Evolutionary conservation across 23 tunicate genomes (phyloP), one percentile per base, ranked within the genome.

Genomic region (Ciona savignyi): DNA sequence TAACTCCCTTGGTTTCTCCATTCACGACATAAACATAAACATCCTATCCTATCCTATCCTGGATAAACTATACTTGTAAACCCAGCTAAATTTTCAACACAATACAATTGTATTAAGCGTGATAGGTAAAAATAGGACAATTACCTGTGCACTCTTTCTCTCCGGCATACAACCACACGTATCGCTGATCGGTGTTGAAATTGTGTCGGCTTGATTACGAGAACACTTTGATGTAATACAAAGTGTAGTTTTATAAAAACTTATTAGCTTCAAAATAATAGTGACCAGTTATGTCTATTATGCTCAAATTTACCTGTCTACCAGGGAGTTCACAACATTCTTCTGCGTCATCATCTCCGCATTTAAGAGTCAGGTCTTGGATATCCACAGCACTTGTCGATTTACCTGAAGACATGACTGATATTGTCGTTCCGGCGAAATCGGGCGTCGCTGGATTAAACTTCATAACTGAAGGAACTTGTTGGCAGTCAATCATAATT

Each of bases 241-340:
- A n/a, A n/a, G n/a, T n/a, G n/a, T n/a, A n/a, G n/a, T n/a, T n/a
- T n/a, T n/a, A n/a, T n/a, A n/a, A n/a, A n/a, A n/a, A n/a, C n/a
- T n/a, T n/a, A n/a, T n/a, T n/a, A n/a, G n/a, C n/a, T n/a, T n/a
- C n/a, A n/a, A n/a, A n/a, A n/a, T n/a, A n/a, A n/a, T n/a, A n/a
- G n/a, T n/a, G n/a, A n/a, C n/a, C n/a, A n/a, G n/a, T n/a, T n/a
- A n/a, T n/a, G n/a, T n/a, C n/a, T n/a, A n/a, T 65, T n/a, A 15
- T 22, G 20, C 25, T 19, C 69, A n/a, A n/a, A n/a, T n/a, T n/a
- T n/a, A n/a, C n/a, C n/a, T n/a, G n/a, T n/a, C n/a, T n/a, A n/a
- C n/a, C n/a, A n/a, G n/a, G n/a, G 1, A 86, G 42, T 63, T 86
- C 93, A 51, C 93, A 86, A 60, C 93, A 86, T 1, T 74, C 66